Conservation (phyloP, 1,140 invertebrate species). For the Drosophila ficusphila region DNA sequence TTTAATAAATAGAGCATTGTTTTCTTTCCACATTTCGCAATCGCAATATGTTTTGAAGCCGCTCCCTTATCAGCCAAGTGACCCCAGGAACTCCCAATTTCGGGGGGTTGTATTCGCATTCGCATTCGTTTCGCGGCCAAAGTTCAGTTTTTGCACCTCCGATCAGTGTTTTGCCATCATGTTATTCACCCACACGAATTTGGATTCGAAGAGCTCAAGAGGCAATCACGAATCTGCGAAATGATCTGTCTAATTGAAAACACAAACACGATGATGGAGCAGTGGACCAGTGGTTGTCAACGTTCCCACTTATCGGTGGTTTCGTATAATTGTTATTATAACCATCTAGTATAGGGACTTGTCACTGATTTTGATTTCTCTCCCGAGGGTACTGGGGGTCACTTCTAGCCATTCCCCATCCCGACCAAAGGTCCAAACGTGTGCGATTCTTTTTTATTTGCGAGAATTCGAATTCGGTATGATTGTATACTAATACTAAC, state of each 20-base stretch:
- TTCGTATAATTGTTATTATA: constrained; percentile 28
- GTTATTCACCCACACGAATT: constrained; percentile 72
- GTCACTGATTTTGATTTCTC: constrained; percentile 52
- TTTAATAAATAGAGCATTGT: neutral
- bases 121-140: constrained; percentile 29
- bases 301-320: constrained; percentile 54
- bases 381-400: constrained; percentile 41
- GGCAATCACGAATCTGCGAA: constrained; percentile 51
- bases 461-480: constrained; percentile 2
- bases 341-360: constrained; percentile 41
- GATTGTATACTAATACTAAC: constrained; percentile 82
- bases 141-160: constrained; percentile 49
- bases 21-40: constrained; percentile 5
- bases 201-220: neutral
- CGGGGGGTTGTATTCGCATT: neutral
- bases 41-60: neutral
- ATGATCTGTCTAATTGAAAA: constrained; percentile 56
- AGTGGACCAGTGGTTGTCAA: constrained; percentile 46
- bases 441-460: constrained; percentile 3
- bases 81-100: constrained; percentile 40
- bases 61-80: constrained; percentile 35
- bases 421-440: constrained; percentile 44
- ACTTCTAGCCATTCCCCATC: constrained; percentile 9
- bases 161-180: constrained; percentile 33
- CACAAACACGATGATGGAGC: constrained; percentile 34